Base-by-base conservation (phyloP, 2,888 invertebrate species). In the Luperina testacea region DNA sequence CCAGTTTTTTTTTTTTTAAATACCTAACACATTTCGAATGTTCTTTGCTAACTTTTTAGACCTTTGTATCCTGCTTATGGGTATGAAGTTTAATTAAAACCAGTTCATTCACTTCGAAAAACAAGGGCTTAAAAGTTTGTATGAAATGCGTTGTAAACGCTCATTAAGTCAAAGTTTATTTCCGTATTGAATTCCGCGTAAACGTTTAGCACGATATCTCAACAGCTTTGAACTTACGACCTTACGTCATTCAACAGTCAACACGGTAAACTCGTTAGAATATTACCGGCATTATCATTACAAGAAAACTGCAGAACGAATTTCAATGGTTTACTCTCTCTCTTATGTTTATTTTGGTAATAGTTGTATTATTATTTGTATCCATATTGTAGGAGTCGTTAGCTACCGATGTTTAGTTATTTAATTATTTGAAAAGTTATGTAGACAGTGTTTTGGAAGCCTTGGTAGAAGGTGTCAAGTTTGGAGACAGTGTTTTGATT, bases 221-320 rank as follows among this genome's bases (percentile, higher is more conserved):
- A 57, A 63, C 48, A 38, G 8, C 32, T 71, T 68, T 72, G 61
- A 82, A 69, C 81, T 64, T 38, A 27, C 24, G 81, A 64, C 69
- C 68, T 64, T 42, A 80, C 42, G 51, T 69, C 48, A 64, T 15
- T 78, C n/a, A 11, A 32, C n/a, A 17, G 6, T 38, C 32, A 61
- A 38, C 38, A 68, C 32, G n/a, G 69, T 45, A 45, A 45, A 70
- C n/a, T 27, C 7, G 17, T n/a, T 27, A 17, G 8, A 65, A n/a
- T 64, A 64, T 78, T 78, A 78, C 27, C 17, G 48, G 48, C 69
- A 73, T 73, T 80, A 80, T 32, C 65, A 51, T 67, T 65, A 51
- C 57, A 27, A 64, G 7, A 69, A 63, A 81, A 57, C 27, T 42
- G 57, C 74, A 42, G 48, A 72, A 69, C 81, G 63, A 81, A 81